phyloP scores from a whole-genome alignment of 2,888 invertebrate species.

The Melinaea menophilus region DNA sequence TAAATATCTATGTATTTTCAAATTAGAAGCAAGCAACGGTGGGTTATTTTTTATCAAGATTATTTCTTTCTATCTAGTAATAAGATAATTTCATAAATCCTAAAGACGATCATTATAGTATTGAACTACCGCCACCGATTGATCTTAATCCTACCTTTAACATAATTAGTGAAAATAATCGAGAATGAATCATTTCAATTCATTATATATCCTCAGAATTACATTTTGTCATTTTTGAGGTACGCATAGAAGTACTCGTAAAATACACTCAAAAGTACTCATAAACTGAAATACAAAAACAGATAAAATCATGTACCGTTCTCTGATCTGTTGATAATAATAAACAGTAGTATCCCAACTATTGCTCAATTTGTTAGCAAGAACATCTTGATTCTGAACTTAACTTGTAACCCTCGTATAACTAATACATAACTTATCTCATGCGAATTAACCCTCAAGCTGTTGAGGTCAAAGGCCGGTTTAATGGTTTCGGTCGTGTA shows the following conservation, averaged over 20 bases:
- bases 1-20: no score
- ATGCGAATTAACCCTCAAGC: slow-evolving; percentile 20
- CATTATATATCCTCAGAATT: no score
- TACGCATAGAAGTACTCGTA: no score
- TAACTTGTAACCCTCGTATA: slow-evolving; percentile 14
- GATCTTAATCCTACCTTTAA: not conserved
- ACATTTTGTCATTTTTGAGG: no score
- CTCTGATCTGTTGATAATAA: not conserved
- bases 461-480: slow-evolving; percentile 4
- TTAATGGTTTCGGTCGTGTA: not conserved
- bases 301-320: not conserved
- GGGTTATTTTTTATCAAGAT: no score
- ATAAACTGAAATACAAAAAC: not conserved
- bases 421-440: slow-evolving; percentile 23
- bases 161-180: not conserved
- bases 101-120: no score
- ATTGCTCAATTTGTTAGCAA: slow-evolving; percentile 5
- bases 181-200: not conserved
- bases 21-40: no score
- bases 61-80: no score
- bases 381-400: slow-evolving; percentile 6
- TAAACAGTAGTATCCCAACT: slow-evolving; percentile 5
- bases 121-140: not conserved
- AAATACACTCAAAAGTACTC: no score
- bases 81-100: no score